Evolutionary conservation across 1,140 invertebrate genomes (phyloP), one percentile per base, ranked within the genome.

Genomic region (Drosophila miranda): DNA sequence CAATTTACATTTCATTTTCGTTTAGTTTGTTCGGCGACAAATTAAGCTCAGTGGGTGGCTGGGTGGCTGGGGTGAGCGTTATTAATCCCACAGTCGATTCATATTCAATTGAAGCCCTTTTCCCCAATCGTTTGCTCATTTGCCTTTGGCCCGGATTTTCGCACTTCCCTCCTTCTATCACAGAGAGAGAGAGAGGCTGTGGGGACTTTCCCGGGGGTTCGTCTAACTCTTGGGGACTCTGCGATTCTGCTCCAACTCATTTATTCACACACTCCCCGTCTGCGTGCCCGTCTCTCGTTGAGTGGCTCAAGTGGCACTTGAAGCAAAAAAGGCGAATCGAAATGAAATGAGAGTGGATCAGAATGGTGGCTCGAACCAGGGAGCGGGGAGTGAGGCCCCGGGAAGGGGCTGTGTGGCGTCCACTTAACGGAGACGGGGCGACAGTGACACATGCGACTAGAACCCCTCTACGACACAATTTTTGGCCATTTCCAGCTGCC

Each of bases 81-180:
- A 75, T 82, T 82, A 82, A 75, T 83, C 64, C 64, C 30, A 26
- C 34, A 83, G 64, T 78, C 64, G 67, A 78, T 78, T 83, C 77
- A 82, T 82, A 82, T 78, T 82, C 79, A 83, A 82, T 82, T 78
- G 70, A 62, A 49, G 79, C 75, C 64, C 54, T 74, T 61, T 75
- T 50, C 48, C 42, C 56, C 54, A 64, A 64, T 56, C 70, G 58
- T 64, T 73, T 58, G 76, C 74, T 82, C 78, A 78, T 82, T 83
- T 83, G 72, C 59, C 43, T 72, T 59, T 30, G 51, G 34, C 7
- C 16, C 19, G 56, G 74, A 78, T 74, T 70, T 75, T 64, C 51
- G 49, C 57, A 59, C 74, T 81, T 77, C 2, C 8, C 30, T 19
- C 1, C 19, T 19, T 19, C 30, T 7, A 9, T 8, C 8, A 34